Percentiles rank a stretch among this genome's conserved stretches.
These are phyloP conservation scores for Galerucella pusilla DNA, from an alignment of 2,888 invertebrate genomes.

Conservation along the genomic window DNA sequence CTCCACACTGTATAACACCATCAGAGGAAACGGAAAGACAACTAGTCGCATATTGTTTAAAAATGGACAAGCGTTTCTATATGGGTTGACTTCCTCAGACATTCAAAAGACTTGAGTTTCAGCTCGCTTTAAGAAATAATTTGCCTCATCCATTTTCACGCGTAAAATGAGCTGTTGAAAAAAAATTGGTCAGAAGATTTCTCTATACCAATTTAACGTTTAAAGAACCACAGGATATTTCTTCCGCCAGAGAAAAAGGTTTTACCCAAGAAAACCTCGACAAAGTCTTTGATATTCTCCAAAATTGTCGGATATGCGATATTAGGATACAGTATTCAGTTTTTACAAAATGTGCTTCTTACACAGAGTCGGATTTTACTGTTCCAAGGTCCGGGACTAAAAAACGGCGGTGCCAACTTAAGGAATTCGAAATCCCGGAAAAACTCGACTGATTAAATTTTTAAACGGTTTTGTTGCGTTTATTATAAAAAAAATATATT, in stretches of 20 bases:
- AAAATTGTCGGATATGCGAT: background rate
- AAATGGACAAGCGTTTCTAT: conserved; percentile 6
- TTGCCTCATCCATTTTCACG: conserved; percentile 12
- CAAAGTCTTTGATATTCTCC: background rate
- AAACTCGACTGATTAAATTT: no score
- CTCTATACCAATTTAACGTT: background rate
- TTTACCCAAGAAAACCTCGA: conserved; percentile 2
- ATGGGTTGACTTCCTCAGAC: background rate
- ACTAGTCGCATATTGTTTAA: background rate
- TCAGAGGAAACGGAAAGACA: no score
- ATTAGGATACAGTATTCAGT: no score
- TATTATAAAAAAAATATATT: no score
- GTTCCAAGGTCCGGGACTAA: no score
- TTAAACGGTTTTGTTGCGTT: no score
- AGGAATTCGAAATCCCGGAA: no score
- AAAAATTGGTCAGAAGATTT: background rate
- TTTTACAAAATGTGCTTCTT: no score
- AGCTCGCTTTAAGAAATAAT: conserved; percentile 8
- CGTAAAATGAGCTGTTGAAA: background rate
- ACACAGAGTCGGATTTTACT: no score
- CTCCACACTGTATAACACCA: no score
- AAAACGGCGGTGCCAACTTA: no score
- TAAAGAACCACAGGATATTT: background rate
- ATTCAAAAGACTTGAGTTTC: background rate
- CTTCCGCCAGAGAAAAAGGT: background rate